Conservation (phyloP, 2,113 vertebrate genomes). For the Pholis gunnellus region DNA sequence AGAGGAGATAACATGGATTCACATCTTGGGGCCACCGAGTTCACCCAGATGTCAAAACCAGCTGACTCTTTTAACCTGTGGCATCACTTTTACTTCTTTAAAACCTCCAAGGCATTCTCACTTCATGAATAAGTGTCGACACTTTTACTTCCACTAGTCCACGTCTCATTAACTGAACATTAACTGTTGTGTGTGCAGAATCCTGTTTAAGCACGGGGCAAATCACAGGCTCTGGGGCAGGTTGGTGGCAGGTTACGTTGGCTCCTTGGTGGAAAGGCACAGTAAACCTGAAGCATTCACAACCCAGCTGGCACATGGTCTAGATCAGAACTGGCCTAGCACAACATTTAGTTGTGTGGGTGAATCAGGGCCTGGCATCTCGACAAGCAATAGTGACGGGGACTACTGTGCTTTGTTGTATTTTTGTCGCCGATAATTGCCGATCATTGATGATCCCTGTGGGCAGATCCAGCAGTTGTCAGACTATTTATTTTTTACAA, state of each 20-base stretch:
- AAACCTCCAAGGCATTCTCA: neutral
- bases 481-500: too few species aligned
- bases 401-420: neutral
- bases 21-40: neutral
- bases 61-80: neutral
- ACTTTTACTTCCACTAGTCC: constrained; percentile 25
- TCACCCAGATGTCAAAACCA: constrained; percentile 22
- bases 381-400: constrained; percentile 11
- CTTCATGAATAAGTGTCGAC: constrained; percentile 14
- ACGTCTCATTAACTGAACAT: neutral
- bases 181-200: constrained; percentile 1
- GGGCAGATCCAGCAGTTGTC: too few species aligned
- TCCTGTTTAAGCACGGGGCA: constrained; percentile 29
- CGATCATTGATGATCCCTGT: too few species aligned
- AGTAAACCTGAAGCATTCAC: constrained; percentile 56
- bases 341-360: constrained; percentile 46
- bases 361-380: constrained; percentile 51
- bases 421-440: too few species aligned
- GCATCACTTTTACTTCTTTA: neutral
- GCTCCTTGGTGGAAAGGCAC: constrained; percentile 50
- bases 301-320: constrained; percentile 56
- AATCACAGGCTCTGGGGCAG: constrained; percentile 50
- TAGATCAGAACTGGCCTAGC: constrained; percentile 44
- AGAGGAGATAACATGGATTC: constrained; percentile 9
- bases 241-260: constrained; percentile 62